Base-by-base conservation (phyloP, 2,797 vertebrate species). In the Anguilla megastoma region DNA sequence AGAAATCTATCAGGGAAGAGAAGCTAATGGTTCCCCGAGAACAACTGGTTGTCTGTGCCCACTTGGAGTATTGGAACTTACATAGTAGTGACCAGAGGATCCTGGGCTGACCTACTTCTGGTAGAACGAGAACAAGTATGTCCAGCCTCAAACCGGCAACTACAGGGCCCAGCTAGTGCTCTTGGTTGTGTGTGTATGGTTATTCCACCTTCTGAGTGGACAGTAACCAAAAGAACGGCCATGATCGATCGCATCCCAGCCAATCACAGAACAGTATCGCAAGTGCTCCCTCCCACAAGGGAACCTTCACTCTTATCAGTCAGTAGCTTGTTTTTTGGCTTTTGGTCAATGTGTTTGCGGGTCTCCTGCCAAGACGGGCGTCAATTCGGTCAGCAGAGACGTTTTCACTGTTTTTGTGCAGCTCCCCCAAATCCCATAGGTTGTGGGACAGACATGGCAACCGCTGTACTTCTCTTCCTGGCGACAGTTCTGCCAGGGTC, bases 381-480 rank as follows among this genome's bases (percentile, higher is more conserved):
- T 88, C 50, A 87, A 89, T 85, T 89, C 87, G 85, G 88, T 89
- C 45, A 90, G 88, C 87, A 27, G 82, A 90, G 87, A 91, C 88
- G 87, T 83, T 90, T 30, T 30, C 21, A 14, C 5, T n/a, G 87
- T 90, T 86, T 21, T 71, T 86, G 27, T 58, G 58, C 50, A 79
- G n/a, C 36, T 71, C 52, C 63, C 63, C 90, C 86, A 48, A 88
- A 91, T 87, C 90, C 45, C 89, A 90, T 88, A 92, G 90, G 89
- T 89, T 93, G 88, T 89, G 66, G 52, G 27, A 88, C 87, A 90
- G 94, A 93, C 90, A 96, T 95, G 95, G 4, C 90, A 91, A 92
- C 93, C 87, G 87, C 89, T 88, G 82, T 91, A 88, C 89, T 92
- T 84, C 76, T 95, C 48, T 93, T 90, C 93, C 89, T 96, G 88